phyloP scores from a whole-genome alignment of 2,113 vertebrate species.

The Archocentrus centrarchus region DNA sequence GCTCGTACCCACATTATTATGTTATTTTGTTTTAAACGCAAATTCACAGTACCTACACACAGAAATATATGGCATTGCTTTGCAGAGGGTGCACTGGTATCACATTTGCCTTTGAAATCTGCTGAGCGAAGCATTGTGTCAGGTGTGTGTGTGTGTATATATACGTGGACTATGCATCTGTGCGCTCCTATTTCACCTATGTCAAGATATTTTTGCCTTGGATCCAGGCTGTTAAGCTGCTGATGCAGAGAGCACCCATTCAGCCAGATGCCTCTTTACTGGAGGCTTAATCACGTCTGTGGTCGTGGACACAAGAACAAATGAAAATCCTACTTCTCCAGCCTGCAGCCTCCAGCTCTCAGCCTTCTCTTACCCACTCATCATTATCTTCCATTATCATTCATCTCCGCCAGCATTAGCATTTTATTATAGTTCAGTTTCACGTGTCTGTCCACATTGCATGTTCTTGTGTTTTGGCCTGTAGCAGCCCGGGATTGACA shows the following conservation, averaged over 20 bases:
- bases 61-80: neutral
- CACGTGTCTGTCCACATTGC: neutral
- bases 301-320: neutral
- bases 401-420: neutral
- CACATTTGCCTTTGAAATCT: constrained; percentile 39
- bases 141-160: neutral
- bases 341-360: constrained; percentile 2
- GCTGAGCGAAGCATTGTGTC: constrained; percentile 28
- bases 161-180: neutral
- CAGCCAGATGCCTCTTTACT: constrained; percentile 27
- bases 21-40: constrained; percentile 10
- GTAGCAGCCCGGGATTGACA: constrained; percentile 29
- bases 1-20: constrained; percentile 22
- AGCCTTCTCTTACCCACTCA: neutral
- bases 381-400: neutral
- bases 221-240: constrained; percentile 31
- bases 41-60: neutral
- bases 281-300: constrained; percentile 41
- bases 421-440: neutral
- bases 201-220: constrained; percentile 36
- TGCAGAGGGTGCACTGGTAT: neutral
- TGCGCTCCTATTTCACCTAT: constrained; percentile 28
- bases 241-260: constrained; percentile 39
- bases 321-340: neutral
- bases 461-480: neutral